phyloP scores from a whole-genome alignment of 2,888 invertebrate species.

The Stenolophus ochropezus region DNA sequence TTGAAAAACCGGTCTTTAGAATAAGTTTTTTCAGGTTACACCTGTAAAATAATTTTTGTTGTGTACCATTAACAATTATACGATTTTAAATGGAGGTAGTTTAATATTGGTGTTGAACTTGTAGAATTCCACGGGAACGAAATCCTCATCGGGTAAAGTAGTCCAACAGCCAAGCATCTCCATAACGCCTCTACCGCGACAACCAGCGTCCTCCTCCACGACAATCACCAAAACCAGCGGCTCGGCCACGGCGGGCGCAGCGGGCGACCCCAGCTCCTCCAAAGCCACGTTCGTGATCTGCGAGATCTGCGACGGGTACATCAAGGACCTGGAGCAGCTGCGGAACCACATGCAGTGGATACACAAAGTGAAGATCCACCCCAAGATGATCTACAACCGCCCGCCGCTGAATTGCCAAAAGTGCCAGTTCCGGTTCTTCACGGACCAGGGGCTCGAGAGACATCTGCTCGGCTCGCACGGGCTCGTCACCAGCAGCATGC shows the following conservation, averaged over 20 bases:
- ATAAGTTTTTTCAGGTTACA: no score
- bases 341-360: slow-evolving; percentile 99
- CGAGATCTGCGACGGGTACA: slow-evolving; percentile 97
- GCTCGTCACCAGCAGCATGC: slow-evolving; percentile 96
- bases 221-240: slow-evolving; percentile 66
- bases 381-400: slow-evolving; percentile 95
- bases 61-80: neutral
- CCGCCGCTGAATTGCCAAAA: slow-evolving; percentile 97
- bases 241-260: slow-evolving; percentile 67
- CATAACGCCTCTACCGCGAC: slow-evolving; percentile 90
- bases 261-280: slow-evolving; percentile 69
- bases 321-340: slow-evolving; percentile 92
- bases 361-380: slow-evolving; percentile 97
- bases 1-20: no score
- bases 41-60: no score
- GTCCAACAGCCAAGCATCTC: slow-evolving; percentile 91
- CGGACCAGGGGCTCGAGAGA: slow-evolving; percentile 96
- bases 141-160: slow-evolving; percentile 61
- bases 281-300: slow-evolving; percentile 94
- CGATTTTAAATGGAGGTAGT: neutral
- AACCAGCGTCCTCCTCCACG: slow-evolving; percentile 74
- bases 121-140: slow-evolving; percentile 57
- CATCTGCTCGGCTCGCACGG: slow-evolving; percentile 96
- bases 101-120: neutral
- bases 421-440: slow-evolving; percentile 97